Evolutionary conservation across 2,797 vertebrate genomes (phyloP).

Genomic region (Octomys mimax): DNA sequence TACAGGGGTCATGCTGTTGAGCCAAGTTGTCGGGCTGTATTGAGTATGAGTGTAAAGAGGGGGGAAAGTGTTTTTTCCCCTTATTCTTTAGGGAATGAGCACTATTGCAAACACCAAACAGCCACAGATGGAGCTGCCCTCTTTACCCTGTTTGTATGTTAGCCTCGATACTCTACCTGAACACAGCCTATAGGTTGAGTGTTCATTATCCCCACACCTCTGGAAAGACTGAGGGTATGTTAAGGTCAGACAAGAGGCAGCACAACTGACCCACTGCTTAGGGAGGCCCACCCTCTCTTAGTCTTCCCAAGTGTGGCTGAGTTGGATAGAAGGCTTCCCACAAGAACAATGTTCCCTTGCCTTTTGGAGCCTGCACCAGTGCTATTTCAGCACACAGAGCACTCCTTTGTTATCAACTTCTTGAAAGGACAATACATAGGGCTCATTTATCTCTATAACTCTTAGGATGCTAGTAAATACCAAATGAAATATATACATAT

Average conservation of each 20-base stretch:
- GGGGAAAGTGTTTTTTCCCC: not conserved
- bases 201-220: not conserved
- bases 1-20: not conserved
- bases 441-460: not conserved
- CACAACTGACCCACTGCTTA: not conserved
- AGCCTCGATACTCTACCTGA: not conserved
- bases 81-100: not conserved
- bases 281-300: not conserved
- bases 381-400: not conserved
- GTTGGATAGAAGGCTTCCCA: not conserved
- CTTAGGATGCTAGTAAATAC: not conserved
- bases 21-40: not conserved
- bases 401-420: not conserved
- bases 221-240: not conserved
- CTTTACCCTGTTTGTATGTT: too few species aligned
- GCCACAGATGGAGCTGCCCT: not conserved
- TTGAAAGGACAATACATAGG: not conserved
- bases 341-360: not conserved
- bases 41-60: not conserved
- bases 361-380: not conserved
- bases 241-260: not conserved
- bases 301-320: not conserved
- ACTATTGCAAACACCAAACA: not conserved
- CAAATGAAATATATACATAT: not conserved
- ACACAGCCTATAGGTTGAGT: not conserved